phyloP scores from a whole-genome alignment of 2,888 invertebrate genomes.

The Ectemnius lituratus region DNA sequence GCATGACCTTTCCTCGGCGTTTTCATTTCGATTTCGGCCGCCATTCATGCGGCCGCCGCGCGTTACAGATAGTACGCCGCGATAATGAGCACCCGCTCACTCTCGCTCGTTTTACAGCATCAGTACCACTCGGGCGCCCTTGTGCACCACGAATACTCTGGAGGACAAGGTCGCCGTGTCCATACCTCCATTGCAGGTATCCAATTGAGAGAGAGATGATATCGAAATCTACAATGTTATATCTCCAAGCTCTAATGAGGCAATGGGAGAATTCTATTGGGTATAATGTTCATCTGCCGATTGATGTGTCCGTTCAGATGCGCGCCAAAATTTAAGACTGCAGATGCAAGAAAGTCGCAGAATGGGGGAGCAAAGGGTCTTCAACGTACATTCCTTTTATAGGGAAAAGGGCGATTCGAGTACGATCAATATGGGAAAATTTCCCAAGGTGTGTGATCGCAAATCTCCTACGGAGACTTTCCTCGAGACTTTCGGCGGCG shows the following conservation, averaged over 20 bases:
- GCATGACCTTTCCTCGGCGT: conserved; percentile 62
- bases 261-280: background rate
- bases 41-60: conserved; percentile 52
- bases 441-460: conserved; percentile 58
- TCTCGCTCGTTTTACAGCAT: conserved; percentile 14
- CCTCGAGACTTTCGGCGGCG: conserved; percentile 51
- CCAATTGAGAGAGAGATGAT: too few relatives aligned
- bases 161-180: background rate
- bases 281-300: background rate
- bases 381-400: conserved; percentile 41
- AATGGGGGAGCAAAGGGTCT: conserved; percentile 17
- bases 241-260: background rate
- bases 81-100: conserved; percentile 50
- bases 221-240: background rate
- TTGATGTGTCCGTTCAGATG: background rate
- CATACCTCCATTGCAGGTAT: background rate
- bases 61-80: conserved; percentile 49
- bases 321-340: background rate
- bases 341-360: conserved; percentile 6
- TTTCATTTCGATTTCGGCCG: conserved; percentile 65
- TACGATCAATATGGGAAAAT: conserved; percentile 32
- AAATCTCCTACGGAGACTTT: conserved; percentile 65
- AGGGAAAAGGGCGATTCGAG: conserved; percentile 11
- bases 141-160: background rate
- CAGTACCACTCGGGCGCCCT: conserved; percentile 18